These are phyloP conservation scores for Heterodera schachtii DNA, from an alignment of 1,140 invertebrate genomes.

Conservation along the genomic window DNA sequence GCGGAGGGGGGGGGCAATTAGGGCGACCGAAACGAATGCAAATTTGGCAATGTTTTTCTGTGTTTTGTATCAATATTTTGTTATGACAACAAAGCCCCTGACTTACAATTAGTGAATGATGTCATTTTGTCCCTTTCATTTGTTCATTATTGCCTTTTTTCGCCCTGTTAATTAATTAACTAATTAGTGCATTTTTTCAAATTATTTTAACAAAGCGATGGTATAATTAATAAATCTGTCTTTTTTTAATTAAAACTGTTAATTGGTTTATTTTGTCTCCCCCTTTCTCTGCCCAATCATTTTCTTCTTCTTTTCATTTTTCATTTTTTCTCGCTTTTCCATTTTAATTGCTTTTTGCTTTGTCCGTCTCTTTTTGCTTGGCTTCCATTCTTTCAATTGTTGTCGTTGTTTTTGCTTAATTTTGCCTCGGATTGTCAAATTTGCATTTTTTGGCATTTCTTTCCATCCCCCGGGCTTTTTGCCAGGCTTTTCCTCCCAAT, in stretches of 20 bases:
- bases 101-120: too few relatives aligned
- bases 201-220: too few relatives aligned
- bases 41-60: background rate
- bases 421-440: background rate
- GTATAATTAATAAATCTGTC: too few relatives aligned
- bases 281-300: background rate
- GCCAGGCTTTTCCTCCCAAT: background rate
- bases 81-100: too few relatives aligned
- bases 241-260: too few relatives aligned
- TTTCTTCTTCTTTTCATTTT: too few relatives aligned
- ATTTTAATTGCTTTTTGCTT: background rate
- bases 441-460: background rate
- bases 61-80: background rate
- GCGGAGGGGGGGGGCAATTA: background rate
- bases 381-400: background rate
- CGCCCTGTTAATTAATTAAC: too few relatives aligned
- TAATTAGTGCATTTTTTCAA: too few relatives aligned
- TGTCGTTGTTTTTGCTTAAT: background rate
- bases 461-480: background rate
- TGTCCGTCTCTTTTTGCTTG: background rate
- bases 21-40: constrained; percentile 5
- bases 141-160: too few relatives aligned
- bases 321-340: background rate
- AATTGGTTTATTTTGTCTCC: too few relatives aligned
- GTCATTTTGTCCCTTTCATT: too few relatives aligned